These are phyloP conservation scores for Callithrix jacchus DNA, from an alignment of 2,113 vertebrate genomes.

Conservation along the genomic window DNA sequence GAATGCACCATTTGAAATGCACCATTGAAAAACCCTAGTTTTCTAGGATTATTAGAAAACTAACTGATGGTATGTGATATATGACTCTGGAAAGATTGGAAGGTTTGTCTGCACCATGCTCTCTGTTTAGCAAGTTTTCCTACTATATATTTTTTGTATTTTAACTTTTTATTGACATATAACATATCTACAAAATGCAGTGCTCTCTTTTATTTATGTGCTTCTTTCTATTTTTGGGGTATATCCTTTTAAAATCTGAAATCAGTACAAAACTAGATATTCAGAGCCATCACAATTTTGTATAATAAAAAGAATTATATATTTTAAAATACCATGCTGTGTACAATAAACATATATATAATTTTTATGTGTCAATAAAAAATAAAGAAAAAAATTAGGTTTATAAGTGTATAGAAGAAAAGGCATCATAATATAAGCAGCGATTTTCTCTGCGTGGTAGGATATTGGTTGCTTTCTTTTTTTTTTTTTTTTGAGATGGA, in stretches of 20 bases:
- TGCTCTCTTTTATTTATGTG: neutral
- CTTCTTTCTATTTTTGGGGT: neutral
- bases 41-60: neutral
- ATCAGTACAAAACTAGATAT: neutral
- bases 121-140: neutral
- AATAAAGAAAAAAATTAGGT: neutral
- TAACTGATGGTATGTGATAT: neutral
- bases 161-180: conserved; percentile 21
- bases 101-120: neutral
- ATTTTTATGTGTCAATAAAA: neutral
- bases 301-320: neutral
- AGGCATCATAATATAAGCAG: neutral
- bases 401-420: neutral
- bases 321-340: neutral
- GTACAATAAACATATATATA: neutral
- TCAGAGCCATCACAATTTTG: neutral
- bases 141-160: neutral
- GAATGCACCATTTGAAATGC: neutral
- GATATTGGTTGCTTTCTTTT: neutral
- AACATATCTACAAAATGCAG: neutral
- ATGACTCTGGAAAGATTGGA: neutral
- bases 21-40: neutral
- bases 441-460: neutral
- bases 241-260: conserved; percentile 15
- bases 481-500: too few species aligned